These are phyloP conservation scores for Caenorhabditis japonica DNA, from an alignment of 2,888 invertebrate species.

Conservation along the genomic window DNA sequence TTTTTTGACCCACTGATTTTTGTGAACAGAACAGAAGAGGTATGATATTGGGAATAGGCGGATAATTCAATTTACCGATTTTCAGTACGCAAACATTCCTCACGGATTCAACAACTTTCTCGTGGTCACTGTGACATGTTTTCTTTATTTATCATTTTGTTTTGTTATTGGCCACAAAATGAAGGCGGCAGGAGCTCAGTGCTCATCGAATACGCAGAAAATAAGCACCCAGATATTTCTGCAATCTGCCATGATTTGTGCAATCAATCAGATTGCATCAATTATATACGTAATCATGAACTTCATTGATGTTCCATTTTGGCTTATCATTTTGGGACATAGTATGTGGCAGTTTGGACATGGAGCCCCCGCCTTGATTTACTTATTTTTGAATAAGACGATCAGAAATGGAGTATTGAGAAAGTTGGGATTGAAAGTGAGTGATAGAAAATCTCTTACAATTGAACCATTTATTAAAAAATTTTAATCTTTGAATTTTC, in stretches of 20 bases:
- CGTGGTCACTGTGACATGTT: slow-evolving; percentile 3
- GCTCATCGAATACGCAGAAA: slow-evolving; percentile 16
- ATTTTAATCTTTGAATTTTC: no score
- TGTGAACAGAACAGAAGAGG: slow-evolving; percentile 15
- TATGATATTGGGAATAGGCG: background rate
- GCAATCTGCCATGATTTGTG: slow-evolving; percentile 47
- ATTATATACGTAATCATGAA: slow-evolving; percentile 49
- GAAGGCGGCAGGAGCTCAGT: slow-evolving; percentile 5
- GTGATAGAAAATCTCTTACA: slow-evolving; percentile 4
- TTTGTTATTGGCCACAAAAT: slow-evolving; percentile 19
- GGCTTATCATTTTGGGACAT: slow-evolving; percentile 43
- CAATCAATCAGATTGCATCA: slow-evolving; percentile 35
- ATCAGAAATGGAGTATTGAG: slow-evolving; percentile 26
- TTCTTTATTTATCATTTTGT: slow-evolving; percentile 6
- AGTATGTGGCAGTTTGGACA: slow-evolving; percentile 44
- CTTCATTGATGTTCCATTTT: slow-evolving; percentile 31
- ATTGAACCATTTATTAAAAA: background rate
- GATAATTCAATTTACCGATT: background rate
- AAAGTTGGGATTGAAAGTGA: background rate
- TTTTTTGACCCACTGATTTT: slow-evolving; percentile 52
- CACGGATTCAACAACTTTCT: slow-evolving; percentile 17
- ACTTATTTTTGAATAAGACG: slow-evolving; percentile 29
- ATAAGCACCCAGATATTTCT: slow-evolving; percentile 42
- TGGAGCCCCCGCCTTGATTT: slow-evolving; percentile 40
- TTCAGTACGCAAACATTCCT: slow-evolving; percentile 26